Conservation (phyloP, 2,113 vertebrate species). For the Colossoma macropomum region DNA sequence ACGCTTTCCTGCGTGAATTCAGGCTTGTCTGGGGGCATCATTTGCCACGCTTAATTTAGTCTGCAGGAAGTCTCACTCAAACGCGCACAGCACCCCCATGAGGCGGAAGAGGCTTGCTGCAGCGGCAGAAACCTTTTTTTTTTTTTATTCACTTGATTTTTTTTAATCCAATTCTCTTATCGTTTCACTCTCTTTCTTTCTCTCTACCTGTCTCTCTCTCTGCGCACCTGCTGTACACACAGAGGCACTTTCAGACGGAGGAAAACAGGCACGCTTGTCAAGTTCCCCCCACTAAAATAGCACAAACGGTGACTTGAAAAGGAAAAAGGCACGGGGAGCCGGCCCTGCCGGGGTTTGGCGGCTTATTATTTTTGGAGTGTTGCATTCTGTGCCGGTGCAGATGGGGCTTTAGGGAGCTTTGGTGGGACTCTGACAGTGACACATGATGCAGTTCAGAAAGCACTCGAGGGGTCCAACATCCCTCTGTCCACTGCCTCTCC, state of each 20-base stretch:
- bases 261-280: conserved; percentile 47
- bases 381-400: conserved; percentile 48
- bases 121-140: conserved; percentile 44
- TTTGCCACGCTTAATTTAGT: conserved; percentile 75
- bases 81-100: conserved; percentile 78
- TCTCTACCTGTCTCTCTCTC: neutral
- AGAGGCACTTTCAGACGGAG: conserved; percentile 49
- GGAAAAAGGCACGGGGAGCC: conserved; percentile 30
- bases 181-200: neutral
- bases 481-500: conserved; percentile 24
- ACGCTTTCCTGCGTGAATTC: conserved; percentile 72
- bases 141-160: neutral
- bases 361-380: conserved; percentile 63
- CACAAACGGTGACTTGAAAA: conserved; percentile 53
- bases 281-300: conserved; percentile 52
- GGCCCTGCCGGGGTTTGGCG: conserved; percentile 37
- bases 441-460: conserved; percentile 60
- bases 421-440: conserved; percentile 67
- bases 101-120: conserved; percentile 61
- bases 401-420: conserved; percentile 27
- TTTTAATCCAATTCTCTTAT: neutral
- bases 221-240: conserved; percentile 20
- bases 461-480: conserved; percentile 50
- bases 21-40: conserved; percentile 67
- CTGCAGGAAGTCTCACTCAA: conserved; percentile 59